A percentile compares a stretch with the other conserved stretches of the same genome.
Conservation (phyloP, 2,113 vertebrate species). For the Phylloscopus trochilus region DNA sequence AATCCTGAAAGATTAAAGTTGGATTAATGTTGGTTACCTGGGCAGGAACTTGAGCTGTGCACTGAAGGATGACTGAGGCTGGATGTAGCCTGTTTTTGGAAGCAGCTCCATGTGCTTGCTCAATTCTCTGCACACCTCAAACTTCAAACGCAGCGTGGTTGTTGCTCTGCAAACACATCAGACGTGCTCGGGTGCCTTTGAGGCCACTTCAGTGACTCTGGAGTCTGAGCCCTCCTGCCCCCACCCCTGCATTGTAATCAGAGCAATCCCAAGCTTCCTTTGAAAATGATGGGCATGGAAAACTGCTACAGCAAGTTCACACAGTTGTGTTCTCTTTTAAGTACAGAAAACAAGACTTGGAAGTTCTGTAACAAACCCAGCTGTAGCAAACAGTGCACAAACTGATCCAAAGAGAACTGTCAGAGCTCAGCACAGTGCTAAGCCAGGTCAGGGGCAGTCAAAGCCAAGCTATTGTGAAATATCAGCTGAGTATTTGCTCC, state of each 20-base stretch:
- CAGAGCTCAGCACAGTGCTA: not conserved
- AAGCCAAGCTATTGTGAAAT: not conserved
- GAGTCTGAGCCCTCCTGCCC: not conserved
- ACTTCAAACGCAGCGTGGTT: constrained; percentile 77
- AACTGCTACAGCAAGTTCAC: not conserved
- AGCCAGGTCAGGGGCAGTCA: not conserved
- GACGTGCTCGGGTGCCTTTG: not conserved
- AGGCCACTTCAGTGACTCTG: not conserved
- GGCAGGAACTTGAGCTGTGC: constrained; percentile 89
- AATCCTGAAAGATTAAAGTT: not conserved
- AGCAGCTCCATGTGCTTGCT: constrained; percentile 86
- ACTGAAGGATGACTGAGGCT: constrained; percentile 78
- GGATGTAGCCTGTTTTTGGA: constrained; percentile 83
- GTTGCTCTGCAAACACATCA: constrained; percentile 76
- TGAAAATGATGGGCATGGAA: not conserved
- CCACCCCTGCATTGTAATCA: not conserved
- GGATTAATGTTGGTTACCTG: constrained; percentile 73
- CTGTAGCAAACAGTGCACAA: not conserved
- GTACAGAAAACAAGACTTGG: not conserved
- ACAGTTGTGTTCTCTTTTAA: not conserved
- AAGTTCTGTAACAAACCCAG: not conserved
- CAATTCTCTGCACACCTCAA: constrained; percentile 85
- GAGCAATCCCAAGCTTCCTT: not conserved
- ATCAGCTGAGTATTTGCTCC: not conserved
- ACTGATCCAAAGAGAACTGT: not conserved